These are phyloP conservation scores for Cyclargus thomasi DNA, from an alignment of 1,140 invertebrate genomes.

Conservation along the genomic window DNA sequence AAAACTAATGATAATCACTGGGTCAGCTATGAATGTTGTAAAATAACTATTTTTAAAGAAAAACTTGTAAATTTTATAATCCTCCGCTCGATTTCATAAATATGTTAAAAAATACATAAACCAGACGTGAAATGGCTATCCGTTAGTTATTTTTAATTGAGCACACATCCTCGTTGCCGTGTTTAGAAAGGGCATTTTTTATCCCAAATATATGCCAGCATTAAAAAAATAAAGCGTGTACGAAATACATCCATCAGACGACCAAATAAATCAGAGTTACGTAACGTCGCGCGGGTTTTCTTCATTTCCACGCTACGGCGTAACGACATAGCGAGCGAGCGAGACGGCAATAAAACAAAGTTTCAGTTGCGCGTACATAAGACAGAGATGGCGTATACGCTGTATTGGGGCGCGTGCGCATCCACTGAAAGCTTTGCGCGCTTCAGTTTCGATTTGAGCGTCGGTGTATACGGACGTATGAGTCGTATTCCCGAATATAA, in stretches of 20 bases:
- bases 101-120: neutral
- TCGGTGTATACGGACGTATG: conserved; percentile 39
- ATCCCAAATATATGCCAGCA: conserved; percentile 37
- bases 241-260: conserved; percentile 55
- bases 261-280: conserved; percentile 63
- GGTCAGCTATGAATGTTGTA: too few relatives aligned
- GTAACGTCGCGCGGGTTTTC: conserved; percentile 56
- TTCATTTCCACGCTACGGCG: conserved; percentile 47
- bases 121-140: neutral
- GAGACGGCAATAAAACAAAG: conserved; percentile 45
- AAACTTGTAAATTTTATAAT: neutral
- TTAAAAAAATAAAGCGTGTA: conserved; percentile 54
- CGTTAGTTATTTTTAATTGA: conserved; percentile 17
- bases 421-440: conserved; percentile 59
- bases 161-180: conserved; percentile 2
- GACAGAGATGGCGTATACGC: conserved; percentile 40
- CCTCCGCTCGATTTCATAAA: neutral
- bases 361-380: conserved; percentile 18
- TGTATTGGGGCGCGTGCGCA: conserved; percentile 49
- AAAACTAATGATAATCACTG: too few relatives aligned
- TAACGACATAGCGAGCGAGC: conserved; percentile 41
- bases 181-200: conserved; percentile 14
- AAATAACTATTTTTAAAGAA: too few relatives aligned
- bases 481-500: conserved; percentile 31
- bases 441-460: conserved; percentile 57